Percentiles rank a stretch among this genome's conserved stretches.
These are phyloP conservation scores for Sphaerophoria taeniata DNA, from an alignment of 2,888 invertebrate species.

Conservation along the genomic window DNA sequence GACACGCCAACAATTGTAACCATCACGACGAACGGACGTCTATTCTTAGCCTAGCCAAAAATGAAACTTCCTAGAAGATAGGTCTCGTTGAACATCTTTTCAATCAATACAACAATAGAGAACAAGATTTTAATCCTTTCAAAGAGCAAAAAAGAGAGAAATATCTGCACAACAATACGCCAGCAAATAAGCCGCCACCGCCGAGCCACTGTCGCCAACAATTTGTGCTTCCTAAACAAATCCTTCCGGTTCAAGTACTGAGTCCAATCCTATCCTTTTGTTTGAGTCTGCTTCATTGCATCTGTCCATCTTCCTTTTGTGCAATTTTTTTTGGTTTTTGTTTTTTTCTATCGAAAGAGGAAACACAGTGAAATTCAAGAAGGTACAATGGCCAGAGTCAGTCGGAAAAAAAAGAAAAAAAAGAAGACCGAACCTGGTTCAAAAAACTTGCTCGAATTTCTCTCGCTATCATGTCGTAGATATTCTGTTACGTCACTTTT, in stretches of 20 bases:
- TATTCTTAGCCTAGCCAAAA: neutral
- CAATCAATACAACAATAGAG: slow-evolving; percentile 5
- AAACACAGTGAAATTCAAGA: slow-evolving; percentile 47
- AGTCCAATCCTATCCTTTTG: slow-evolving; percentile 28
- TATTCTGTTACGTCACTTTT: slow-evolving; percentile 61
- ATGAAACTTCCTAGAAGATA: neutral
- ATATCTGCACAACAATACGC: neutral
- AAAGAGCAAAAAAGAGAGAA: neutral
- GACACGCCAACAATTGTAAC: neutral
- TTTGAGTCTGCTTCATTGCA: slow-evolving; percentile 42
- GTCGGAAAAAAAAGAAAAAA: neutral
- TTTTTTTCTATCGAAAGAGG: slow-evolving; percentile 48
- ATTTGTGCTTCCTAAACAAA: slow-evolving; percentile 27
- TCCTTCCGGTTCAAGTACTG: slow-evolving; percentile 34
- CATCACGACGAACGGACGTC: neutral
- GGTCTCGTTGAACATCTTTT: neutral
- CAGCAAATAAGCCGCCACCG: slow-evolving; percentile 5
- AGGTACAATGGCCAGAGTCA: slow-evolving; percentile 22
- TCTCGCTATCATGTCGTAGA: slow-evolving; percentile 45
- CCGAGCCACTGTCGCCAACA: neutral
- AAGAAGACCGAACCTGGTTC: slow-evolving; percentile 46
- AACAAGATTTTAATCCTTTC: slow-evolving; percentile 30
- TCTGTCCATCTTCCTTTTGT: slow-evolving; percentile 46
- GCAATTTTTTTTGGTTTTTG: neutral
- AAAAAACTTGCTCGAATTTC: slow-evolving; percentile 64